Conservation (phyloP, 2,888 invertebrate genomes). For the Didymodactylos carnosus region DNA sequence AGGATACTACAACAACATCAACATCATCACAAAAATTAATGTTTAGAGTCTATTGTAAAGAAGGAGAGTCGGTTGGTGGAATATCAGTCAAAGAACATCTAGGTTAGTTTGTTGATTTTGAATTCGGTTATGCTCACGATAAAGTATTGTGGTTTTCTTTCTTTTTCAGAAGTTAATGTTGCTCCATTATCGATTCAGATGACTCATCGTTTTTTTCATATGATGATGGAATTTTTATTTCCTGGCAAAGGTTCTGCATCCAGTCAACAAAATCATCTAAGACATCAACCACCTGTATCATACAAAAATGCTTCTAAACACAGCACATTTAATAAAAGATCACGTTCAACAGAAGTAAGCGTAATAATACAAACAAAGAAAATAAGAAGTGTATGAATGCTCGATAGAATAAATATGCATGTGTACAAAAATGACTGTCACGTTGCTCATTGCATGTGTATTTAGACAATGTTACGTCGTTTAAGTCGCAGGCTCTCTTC, state of each 20-base stretch:
- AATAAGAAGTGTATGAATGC: not conserved
- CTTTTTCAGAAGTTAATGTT: conserved; percentile 78
- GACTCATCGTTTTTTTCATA: conserved; percentile 86
- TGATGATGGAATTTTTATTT: conserved; percentile 90
- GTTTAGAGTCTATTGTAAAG: conserved; percentile 11
- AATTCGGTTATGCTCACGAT: no score
- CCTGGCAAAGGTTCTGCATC: no score
- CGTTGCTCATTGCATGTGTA: no score
- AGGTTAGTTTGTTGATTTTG: no score
- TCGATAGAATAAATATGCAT: not conserved
- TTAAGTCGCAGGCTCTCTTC: not conserved
- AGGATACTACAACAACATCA: no score
- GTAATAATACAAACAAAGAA: not conserved
- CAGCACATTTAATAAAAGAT: not conserved
- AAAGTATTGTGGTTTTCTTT: not conserved
- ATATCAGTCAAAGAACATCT: conserved; percentile 86
- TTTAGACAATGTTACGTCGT: not conserved
- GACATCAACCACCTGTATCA: not conserved
- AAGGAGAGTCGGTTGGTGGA: conserved; percentile 57
- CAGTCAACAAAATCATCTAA: not conserved
- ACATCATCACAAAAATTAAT: not conserved
- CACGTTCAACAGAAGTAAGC: not conserved
- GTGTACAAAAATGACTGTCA: no score
- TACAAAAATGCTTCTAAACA: not conserved
- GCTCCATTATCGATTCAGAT: conserved; percentile 65